Conservation (phyloP, 2,797 vertebrate genomes). For the Oreortyx pictus region DNA sequence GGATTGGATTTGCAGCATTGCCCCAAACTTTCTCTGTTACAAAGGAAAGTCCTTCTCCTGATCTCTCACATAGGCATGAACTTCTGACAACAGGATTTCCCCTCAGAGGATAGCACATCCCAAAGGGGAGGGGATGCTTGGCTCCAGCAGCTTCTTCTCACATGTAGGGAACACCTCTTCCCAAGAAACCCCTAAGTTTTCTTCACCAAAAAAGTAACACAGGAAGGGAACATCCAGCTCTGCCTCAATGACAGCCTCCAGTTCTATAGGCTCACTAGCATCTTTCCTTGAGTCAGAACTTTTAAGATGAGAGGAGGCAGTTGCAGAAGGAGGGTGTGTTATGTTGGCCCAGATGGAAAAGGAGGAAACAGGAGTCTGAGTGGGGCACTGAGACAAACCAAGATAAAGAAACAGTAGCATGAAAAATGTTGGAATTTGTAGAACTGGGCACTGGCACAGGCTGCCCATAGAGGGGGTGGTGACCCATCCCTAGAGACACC, state of each 20-base stretch:
- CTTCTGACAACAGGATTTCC: not conserved
- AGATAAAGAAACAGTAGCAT: not conserved
- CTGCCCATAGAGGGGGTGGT: no score
- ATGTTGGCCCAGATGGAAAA: not conserved
- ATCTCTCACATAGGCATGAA: fast-evolving
- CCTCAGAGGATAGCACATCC: not conserved
- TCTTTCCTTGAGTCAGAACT: not conserved
- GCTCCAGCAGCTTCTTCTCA: not conserved
- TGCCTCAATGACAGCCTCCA: not conserved
- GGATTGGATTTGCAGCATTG: constrained; percentile 11
- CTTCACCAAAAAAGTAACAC: not conserved
- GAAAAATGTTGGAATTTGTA: not conserved
- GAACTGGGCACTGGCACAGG: not conserved
- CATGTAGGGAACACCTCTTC: not conserved
- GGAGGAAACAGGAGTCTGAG: not conserved
- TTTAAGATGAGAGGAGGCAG: not conserved
- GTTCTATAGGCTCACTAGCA: no score
- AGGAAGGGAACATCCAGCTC: not conserved
- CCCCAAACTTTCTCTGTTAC: not conserved
- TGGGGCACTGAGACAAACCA: not conserved
- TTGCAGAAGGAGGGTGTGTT: not conserved
- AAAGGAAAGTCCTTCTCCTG: not conserved
- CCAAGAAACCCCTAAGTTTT: not conserved
- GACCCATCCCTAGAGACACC: no score
- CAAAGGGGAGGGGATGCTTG: not conserved